phyloP scores from a whole-genome alignment of 2,888 invertebrate species.

The Drosophila koepferae region DNA sequence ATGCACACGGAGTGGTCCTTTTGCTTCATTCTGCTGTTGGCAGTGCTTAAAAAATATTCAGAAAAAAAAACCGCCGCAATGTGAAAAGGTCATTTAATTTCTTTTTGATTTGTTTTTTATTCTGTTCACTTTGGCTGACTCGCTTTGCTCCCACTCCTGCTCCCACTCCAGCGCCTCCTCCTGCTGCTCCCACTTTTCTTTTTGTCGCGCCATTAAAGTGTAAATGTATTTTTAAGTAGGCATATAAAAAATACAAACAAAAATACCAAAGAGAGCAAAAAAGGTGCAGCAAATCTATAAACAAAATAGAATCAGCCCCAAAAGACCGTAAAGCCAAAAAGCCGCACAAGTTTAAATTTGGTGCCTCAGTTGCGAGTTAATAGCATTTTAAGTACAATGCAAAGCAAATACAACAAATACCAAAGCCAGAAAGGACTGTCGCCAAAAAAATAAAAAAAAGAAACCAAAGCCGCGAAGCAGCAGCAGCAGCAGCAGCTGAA shows the following conservation, averaged over 20 bases:
- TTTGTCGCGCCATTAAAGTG: slow-evolving; percentile 72
- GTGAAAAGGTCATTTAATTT: slow-evolving; percentile 80
- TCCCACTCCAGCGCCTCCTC: neutral
- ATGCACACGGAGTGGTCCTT: neutral
- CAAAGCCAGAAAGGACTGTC: slow-evolving; percentile 5
- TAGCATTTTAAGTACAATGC: slow-evolving; percentile 78
- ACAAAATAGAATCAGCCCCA: slow-evolving; percentile 61
- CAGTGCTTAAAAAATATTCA: slow-evolving; percentile 6
- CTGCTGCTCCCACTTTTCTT: neutral
- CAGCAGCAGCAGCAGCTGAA: neutral
- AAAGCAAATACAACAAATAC: slow-evolving; percentile 16
- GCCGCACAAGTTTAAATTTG: slow-evolving; percentile 77
- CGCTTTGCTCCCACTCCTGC: neutral
- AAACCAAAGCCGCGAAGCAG: neutral
- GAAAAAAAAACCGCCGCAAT: slow-evolving; percentile 46
- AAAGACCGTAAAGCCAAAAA: slow-evolving; percentile 62
- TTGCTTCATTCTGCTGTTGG: neutral
- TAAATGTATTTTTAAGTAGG: slow-evolving; percentile 81
- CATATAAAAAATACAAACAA: slow-evolving; percentile 37
- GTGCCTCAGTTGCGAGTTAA: slow-evolving; percentile 56
- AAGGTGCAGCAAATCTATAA: slow-evolving; percentile 38
- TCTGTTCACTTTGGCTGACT: neutral
- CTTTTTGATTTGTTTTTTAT: slow-evolving; percentile 75
- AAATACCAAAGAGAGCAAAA: slow-evolving; percentile 2
- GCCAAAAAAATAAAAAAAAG: slow-evolving; percentile 3